These are phyloP conservation scores for Epinephelus awoara DNA, from an alignment of 2,797 vertebrate genomes.

Conservation along the genomic window DNA sequence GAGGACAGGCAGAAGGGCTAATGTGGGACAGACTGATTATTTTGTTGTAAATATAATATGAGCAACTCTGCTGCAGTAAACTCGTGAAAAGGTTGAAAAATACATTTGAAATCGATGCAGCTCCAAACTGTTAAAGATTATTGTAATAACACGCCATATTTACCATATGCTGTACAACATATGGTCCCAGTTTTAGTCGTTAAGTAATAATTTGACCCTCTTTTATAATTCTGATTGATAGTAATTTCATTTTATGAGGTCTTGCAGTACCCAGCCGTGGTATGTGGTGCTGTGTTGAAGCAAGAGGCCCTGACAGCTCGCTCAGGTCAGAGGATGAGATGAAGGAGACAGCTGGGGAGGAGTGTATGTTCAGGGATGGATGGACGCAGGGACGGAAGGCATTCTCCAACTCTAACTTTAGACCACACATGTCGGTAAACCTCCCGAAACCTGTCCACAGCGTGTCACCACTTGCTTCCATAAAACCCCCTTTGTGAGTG, in stretches of 20 bases:
- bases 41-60: constrained; percentile 21
- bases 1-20: constrained; percentile 36
- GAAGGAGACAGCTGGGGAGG: constrained; percentile 82
- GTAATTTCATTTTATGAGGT: constrained; percentile 59
- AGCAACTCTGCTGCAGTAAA: constrained; percentile 2
- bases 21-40: constrained; percentile 19
- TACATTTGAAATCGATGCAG: constrained; percentile 15
- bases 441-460: constrained; percentile 78
- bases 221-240: constrained; percentile 53
- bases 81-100: constrained; percentile 18
- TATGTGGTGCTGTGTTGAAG: constrained; percentile 65
- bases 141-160: constrained; percentile 32
- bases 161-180: constrained; percentile 31
- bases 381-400: constrained; percentile 70
- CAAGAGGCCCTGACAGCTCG: constrained; percentile 75
- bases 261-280: constrained; percentile 47
- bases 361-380: constrained; percentile 71
- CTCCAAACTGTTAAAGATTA: constrained; percentile 29
- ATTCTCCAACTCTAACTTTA: constrained; percentile 83
- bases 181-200: constrained; percentile 36
- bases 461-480: constrained; percentile 79
- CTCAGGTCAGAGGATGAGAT: constrained; percentile 80
- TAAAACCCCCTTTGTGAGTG: constrained; percentile 58
- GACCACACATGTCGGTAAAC: constrained; percentile 82
- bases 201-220: constrained; percentile 38